Percentiles rank a stretch among this genome's conserved stretches.
Evolutionary conservation across 2,113 vertebrate species (phyloP).

Genomic region (Pluvianellus socialis): DNA sequence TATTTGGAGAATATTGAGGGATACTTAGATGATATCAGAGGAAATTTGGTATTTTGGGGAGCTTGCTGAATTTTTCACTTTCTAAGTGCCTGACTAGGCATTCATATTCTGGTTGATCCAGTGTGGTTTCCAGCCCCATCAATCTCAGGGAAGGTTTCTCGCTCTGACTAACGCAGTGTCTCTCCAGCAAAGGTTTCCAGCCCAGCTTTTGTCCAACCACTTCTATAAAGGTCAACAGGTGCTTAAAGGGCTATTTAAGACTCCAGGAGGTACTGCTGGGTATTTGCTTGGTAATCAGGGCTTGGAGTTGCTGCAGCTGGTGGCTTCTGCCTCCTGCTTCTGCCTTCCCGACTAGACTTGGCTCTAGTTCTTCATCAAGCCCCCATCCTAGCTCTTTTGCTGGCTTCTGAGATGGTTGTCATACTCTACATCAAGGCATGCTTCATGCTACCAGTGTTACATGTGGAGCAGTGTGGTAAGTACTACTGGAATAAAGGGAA

Average conservation of each 20-base stretch:
- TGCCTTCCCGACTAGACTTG: not conserved
- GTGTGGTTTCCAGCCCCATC: not conserved
- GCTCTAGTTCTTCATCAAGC: not conserved
- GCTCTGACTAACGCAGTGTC: not conserved
- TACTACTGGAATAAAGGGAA: not conserved
- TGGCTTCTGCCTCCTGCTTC: not conserved
- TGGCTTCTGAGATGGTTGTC: not conserved
- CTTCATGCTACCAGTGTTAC: rapidly evolving
- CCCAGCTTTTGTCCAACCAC: not conserved
- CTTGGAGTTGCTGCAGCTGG: not conserved
- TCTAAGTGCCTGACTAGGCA: not conserved
- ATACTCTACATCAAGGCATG: rapidly evolving
- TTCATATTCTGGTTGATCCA: not conserved
- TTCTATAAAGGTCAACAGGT: not conserved
- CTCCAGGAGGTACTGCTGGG: not conserved
- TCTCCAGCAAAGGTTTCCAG: not conserved
- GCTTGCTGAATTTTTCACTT: not conserved
- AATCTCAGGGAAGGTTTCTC: not conserved
- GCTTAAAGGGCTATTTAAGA: not conserved
- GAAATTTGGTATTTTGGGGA: not conserved
- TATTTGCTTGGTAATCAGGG: not conserved
- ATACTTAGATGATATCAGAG: not conserved
- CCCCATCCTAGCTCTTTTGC: no score
- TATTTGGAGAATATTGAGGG: not conserved
- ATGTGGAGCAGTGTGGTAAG: not conserved